Base-by-base conservation (phyloP, 2,888 invertebrate genomes). In the Nomada hirtipes region DNA sequence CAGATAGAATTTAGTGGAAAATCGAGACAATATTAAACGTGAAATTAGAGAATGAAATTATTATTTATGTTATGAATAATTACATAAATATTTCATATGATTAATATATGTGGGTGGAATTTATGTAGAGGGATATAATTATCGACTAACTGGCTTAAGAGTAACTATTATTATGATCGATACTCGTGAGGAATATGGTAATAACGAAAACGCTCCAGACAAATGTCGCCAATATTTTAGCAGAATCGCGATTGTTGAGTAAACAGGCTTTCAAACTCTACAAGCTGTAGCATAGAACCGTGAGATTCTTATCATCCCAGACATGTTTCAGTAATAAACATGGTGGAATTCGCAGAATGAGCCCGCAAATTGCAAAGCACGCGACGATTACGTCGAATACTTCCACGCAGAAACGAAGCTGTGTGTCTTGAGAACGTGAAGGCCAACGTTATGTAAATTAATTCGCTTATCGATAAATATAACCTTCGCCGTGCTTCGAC, bases 361-460 rank as follows among this genome's bases (percentile, higher is more conserved):
- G 23, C 44, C 65, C 47, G 69, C 53, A 77, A 82, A 76, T 76
- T 73, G 61, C 61, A 47, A 64, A 23, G 36, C 82, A 82, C 72
- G 82, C 77, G 72, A 78, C 67, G 82, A 83, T 83, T 78, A 75
- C 29, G 71, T 75, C 65, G 57, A 60, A 83, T 82, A 82, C 78
- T 75, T 73, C 70, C 63, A 68, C 68, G 78, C 53, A 64, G 76
- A 60, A 76, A 82, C 61, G 70, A 68, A 60, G 70, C 64, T 59
- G 67, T 72, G 67, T 72, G 53, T 71, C 82, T 59, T 53, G 71
- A 57, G 68, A 82, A 78, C 60, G 75, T 26, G 83, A 82, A 83
- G 83, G 83, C 69, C 67, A 71, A 18, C 59, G 61, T 82, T 83
- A 82, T 82, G 83, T 75, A 82, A 83, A 83, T 83, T 68, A 78